These are phyloP conservation scores for Hephaestus fuliginosus DNA, from an alignment of 2,797 vertebrate species.

Conservation along the genomic window DNA sequence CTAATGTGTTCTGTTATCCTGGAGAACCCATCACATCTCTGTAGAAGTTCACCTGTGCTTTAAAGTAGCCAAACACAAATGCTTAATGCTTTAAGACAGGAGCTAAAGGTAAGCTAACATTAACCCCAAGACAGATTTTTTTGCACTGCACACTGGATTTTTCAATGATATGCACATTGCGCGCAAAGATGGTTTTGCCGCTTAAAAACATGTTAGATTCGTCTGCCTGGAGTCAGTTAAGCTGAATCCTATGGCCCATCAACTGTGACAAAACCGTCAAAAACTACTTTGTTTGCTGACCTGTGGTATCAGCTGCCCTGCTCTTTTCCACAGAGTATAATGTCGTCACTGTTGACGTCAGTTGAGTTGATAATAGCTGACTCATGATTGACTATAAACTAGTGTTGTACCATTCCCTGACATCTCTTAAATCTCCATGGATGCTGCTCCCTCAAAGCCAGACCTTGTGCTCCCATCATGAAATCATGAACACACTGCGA, in stretches of 20 bases:
- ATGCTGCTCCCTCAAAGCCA: too few species aligned
- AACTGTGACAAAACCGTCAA: not conserved
- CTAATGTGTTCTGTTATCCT: too few species aligned
- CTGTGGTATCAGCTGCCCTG: not conserved
- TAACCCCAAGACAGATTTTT: too few species aligned
- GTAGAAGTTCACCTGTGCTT: not conserved
- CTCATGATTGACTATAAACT: not conserved
- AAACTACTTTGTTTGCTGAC: not conserved
- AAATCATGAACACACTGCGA: not conserved
- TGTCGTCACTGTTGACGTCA: not conserved
- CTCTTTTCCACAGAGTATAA: not conserved
- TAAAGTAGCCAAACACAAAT: not conserved
- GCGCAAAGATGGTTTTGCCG: not conserved
- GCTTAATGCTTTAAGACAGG: too few species aligned
- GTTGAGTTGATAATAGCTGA: not conserved
- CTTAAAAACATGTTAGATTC: too few species aligned
- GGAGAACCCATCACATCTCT: not conserved
- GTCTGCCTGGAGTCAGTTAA: not conserved
- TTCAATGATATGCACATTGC: not conserved
- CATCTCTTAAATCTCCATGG: not conserved
- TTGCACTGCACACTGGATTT: not conserved
- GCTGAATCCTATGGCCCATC: not conserved
- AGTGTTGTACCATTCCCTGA: not conserved
- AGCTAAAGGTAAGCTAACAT: not conserved
- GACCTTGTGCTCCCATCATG: not conserved